These are phyloP conservation scores for Phaenicophaeus curvirostris DNA, from an alignment of 2,797 vertebrate genomes.

Conservation along the genomic window DNA sequence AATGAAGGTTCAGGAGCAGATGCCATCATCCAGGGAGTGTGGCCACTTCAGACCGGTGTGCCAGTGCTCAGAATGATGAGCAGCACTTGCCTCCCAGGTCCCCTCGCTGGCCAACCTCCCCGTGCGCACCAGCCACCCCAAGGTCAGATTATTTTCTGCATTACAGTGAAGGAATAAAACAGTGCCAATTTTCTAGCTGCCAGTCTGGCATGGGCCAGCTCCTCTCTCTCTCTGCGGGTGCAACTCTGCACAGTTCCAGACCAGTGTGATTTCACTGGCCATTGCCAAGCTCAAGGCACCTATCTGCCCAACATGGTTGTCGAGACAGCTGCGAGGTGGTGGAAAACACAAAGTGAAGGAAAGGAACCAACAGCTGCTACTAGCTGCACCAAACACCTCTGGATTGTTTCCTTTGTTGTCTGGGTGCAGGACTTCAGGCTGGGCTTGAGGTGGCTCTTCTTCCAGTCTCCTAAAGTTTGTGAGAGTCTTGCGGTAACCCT, in stretches of 20 bases:
- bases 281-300: not conserved
- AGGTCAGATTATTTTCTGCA: not conserved
- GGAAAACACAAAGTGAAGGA: not conserved
- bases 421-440: not conserved
- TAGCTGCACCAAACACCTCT: not conserved
- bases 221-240: not conserved
- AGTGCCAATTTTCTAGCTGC: not conserved
- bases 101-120: not conserved
- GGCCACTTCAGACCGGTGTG: not conserved
- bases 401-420: not conserved
- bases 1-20: not conserved
- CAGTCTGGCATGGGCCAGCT: not conserved
- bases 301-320: not conserved
- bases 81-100: not conserved
- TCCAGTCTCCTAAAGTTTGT: not conserved
- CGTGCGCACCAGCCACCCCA: accelerated
- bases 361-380: not conserved
- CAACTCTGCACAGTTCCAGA: not conserved
- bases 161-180: not conserved
- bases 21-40: not conserved
- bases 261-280: not conserved
- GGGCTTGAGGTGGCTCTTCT: not conserved
- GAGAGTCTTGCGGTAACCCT: not conserved
- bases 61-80: not conserved
- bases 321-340: not conserved